A percentile compares a stretch with the other conserved stretches of the same genome.
These are phyloP conservation scores for Mobula hypostoma DNA, from an alignment of 2,113 vertebrate species.

Conservation along the genomic window DNA sequence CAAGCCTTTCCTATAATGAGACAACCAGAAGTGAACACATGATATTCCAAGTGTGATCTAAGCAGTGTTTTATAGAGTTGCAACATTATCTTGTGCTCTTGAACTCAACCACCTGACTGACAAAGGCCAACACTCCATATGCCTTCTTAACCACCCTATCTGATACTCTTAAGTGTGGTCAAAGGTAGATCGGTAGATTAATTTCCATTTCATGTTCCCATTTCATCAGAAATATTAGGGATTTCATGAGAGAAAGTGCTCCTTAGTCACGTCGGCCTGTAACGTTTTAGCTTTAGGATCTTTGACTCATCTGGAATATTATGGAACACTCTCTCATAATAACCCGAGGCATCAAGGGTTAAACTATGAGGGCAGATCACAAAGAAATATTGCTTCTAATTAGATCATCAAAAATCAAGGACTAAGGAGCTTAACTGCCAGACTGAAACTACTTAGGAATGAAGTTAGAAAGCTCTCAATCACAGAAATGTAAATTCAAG, in stretches of 20 bases:
- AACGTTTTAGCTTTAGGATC: not conserved
- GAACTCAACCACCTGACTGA: too few relatives aligned
- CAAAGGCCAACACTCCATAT: too few relatives aligned
- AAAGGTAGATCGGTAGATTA: too few relatives aligned
- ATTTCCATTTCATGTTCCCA: not conserved
- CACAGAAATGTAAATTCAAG: too few relatives aligned
- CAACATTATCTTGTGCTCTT: too few relatives aligned
- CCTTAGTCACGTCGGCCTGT: not conserved
- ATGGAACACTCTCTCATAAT: not conserved
- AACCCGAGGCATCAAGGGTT: not conserved
- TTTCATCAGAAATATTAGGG: not conserved
- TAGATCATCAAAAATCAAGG: not conserved
- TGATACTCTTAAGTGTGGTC: too few relatives aligned
- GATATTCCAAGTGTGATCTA: too few relatives aligned
- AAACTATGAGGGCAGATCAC: not conserved
- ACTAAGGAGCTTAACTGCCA: not conserved
- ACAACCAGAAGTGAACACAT: too few relatives aligned
- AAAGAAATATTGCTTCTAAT: not conserved
- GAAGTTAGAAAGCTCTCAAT: not conserved
- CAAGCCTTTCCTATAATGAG: too few relatives aligned
- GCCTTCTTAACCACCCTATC: too few relatives aligned
- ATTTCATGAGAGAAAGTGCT: not conserved
- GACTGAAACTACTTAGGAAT: not conserved
- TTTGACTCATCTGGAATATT: not conserved
- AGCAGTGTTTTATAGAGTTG: too few relatives aligned